These are phyloP conservation scores for Drosophila repletoides DNA, from an alignment of 1,140 invertebrate genomes.

Conservation along the genomic window DNA sequence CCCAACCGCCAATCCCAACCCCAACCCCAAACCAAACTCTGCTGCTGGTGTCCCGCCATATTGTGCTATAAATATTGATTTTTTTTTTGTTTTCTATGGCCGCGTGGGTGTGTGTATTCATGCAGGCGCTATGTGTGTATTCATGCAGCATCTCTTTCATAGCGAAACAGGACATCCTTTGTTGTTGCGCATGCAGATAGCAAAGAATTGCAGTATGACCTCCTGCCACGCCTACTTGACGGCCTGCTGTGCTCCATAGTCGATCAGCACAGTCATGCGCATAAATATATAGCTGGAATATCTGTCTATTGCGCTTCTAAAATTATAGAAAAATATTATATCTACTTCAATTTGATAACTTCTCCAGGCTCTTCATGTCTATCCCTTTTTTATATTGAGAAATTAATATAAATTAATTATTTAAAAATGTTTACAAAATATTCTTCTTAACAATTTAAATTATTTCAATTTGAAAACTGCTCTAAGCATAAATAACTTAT, in stretches of 20 bases:
- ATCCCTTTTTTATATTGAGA: neutral
- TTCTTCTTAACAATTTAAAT: neutral
- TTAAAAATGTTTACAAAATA: neutral
- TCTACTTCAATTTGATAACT: no score
- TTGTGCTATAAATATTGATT: constrained; percentile 59
- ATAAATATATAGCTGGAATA: neutral
- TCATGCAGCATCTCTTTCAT: constrained; percentile 11
- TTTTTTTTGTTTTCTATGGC: constrained; percentile 34
- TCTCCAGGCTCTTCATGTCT: no score
- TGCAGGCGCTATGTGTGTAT: constrained; percentile 1
- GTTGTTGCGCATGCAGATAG: constrained; percentile 44
- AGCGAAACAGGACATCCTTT: constrained; percentile 63
- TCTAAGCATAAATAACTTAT: no score
- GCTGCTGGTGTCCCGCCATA: constrained; percentile 13
- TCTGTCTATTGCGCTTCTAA: no score
- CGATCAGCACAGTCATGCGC: constrained; percentile 27
- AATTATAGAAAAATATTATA: no score
- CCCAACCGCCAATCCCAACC: constrained; percentile 15
- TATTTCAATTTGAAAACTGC: neutral
- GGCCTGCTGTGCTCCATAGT: constrained; percentile 16
- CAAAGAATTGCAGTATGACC: constrained; percentile 33
- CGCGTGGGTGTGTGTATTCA: neutral
- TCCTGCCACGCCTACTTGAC: constrained; percentile 7
- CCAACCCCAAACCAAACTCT: constrained; percentile 8
- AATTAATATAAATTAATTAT: neutral